phyloP scores from a whole-genome alignment of 2,797 vertebrate species.

The Sandelia bainsii region DNA sequence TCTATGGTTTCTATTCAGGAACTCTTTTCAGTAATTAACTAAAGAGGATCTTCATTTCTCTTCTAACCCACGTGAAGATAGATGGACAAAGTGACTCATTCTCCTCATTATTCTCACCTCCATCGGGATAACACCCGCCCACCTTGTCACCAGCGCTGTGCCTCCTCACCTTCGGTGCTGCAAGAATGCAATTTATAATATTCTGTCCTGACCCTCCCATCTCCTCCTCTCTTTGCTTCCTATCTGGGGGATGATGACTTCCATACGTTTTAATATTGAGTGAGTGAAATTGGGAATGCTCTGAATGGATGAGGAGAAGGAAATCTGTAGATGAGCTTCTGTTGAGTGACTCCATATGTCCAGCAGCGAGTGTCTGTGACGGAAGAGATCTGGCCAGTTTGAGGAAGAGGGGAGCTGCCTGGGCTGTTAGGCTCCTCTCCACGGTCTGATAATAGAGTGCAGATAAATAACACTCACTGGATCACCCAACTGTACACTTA shows the following conservation, averaged over 20 bases:
- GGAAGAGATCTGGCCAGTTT: slow-evolving; percentile 48
- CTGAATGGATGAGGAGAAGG: slow-evolving; percentile 66
- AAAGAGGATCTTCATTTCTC: slow-evolving; percentile 31
- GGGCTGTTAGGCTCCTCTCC: slow-evolving; percentile 57
- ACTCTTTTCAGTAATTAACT: slow-evolving; percentile 38
- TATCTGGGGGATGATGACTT: slow-evolving; percentile 72
- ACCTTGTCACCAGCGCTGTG: slow-evolving; percentile 40
- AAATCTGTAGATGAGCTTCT: slow-evolving; percentile 85
- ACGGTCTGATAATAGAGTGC: slow-evolving; percentile 58
- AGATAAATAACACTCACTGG: slow-evolving; percentile 61
- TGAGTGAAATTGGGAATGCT: slow-evolving; percentile 62
- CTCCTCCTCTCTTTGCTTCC: slow-evolving; percentile 47
- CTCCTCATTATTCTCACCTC: slow-evolving; percentile 38
- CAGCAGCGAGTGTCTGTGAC: slow-evolving; percentile 52
- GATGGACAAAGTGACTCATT: slow-evolving; percentile 51
- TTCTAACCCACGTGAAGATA: slow-evolving; percentile 38
- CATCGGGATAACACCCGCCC: slow-evolving; percentile 33
- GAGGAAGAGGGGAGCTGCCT: slow-evolving; percentile 38
- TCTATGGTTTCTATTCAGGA: slow-evolving; percentile 16
- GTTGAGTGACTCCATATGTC: slow-evolving; percentile 86
- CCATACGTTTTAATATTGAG: slow-evolving; percentile 81
- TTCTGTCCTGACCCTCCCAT: slow-evolving; percentile 31
- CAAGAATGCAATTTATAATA: slow-evolving; percentile 62
- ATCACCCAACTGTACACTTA: slow-evolving; percentile 58
- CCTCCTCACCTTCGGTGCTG: slow-evolving; percentile 49